A percentile compares a stretch with the other conserved stretches of the same genome.
Conservation (phyloP, 2,113 vertebrate genomes). For the Dicaeum eximium region DNA sequence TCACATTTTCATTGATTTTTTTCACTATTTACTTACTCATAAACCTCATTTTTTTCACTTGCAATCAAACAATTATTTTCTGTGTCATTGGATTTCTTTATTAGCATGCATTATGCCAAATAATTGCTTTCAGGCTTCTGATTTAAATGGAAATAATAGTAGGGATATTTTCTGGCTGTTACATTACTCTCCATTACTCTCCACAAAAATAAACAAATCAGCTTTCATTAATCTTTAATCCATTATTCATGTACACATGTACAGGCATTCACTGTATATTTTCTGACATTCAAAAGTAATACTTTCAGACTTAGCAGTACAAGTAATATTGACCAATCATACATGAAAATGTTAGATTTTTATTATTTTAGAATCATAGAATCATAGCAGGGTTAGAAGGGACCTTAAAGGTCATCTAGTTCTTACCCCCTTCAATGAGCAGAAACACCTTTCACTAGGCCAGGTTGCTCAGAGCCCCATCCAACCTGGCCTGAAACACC, state of each 20-base stretch:
- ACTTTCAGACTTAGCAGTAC: neutral
- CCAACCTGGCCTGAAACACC: neutral
- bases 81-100: neutral
- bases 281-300: neutral
- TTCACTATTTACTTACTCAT: neutral
- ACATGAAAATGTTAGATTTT: neutral
- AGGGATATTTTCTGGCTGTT: neutral
- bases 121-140: neutral
- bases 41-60: neutral
- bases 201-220: neutral
- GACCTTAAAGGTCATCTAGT: neutral
- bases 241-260: neutral
- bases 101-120: neutral
- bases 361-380: neutral
- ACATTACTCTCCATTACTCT: neutral
- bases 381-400: neutral
- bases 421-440: neutral
- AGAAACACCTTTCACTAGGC: neutral
- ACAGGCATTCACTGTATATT: neutral
- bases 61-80: neutral
- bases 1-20: neutral
- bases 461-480: neutral
- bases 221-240: neutral
- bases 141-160: neutral
- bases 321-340: neutral